phyloP scores from a whole-genome alignment of 1,140 invertebrate genomes.

The Heliothis virescens region DNA sequence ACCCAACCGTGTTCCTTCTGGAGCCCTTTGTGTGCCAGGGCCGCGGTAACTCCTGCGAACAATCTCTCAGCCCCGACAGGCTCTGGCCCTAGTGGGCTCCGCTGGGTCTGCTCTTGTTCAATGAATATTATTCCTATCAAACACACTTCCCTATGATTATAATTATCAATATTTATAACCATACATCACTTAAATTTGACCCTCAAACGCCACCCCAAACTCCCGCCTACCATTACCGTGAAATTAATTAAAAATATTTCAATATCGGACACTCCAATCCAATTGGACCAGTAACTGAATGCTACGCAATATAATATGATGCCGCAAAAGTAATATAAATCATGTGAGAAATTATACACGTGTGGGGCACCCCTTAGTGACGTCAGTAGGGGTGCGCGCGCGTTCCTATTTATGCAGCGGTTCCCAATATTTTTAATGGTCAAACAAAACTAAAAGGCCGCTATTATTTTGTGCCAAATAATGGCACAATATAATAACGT shows the following conservation, averaged over 20 bases:
- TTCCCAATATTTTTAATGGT: neutral
- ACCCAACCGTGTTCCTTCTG: too few relatives aligned
- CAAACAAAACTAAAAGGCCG: too few relatives aligned
- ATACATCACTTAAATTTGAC: neutral
- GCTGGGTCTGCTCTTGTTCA: too few relatives aligned
- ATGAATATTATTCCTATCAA: too few relatives aligned
- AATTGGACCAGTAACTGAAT: constrained; percentile 18
- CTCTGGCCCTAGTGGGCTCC: too few relatives aligned
- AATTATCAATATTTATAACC: neutral
- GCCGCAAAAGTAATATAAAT: constrained; percentile 37
- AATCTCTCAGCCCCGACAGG: too few relatives aligned
- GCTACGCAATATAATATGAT: constrained; percentile 20
- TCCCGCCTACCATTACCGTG: constrained; percentile 3
- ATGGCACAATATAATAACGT: too few relatives aligned
- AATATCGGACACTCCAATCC: constrained; percentile 22
- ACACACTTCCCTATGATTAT: too few relatives aligned
- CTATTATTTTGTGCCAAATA: too few relatives aligned
- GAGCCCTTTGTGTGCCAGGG: too few relatives aligned
- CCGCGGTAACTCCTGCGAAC: too few relatives aligned
- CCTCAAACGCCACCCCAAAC: neutral
- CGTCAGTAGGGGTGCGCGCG: constrained; percentile 11
- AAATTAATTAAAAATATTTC: constrained; percentile 45
- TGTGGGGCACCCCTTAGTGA: constrained; percentile 33
- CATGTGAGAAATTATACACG: constrained; percentile 38
- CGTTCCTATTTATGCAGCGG: neutral